phyloP scores from a whole-genome alignment of 2,113 vertebrate species.

The Redunca redunca region DNA sequence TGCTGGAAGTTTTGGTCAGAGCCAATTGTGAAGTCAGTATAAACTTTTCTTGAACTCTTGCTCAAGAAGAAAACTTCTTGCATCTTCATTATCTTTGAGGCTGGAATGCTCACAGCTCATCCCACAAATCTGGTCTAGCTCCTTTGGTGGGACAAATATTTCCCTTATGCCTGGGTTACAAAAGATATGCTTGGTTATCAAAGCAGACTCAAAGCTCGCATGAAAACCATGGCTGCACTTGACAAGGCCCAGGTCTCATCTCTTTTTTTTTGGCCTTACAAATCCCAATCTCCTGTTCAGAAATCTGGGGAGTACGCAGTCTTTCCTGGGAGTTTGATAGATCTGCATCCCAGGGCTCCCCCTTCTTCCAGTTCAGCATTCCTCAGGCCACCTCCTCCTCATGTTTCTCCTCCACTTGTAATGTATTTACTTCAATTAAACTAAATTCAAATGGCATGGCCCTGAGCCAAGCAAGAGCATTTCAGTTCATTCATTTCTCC shows the following conservation, averaged over 20 bases:
- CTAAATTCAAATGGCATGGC: slow-evolving; percentile 9
- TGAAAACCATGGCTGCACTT: neutral
- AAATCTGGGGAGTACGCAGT: slow-evolving; percentile 19
- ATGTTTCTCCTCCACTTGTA: neutral
- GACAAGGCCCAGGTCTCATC: slow-evolving; percentile 17
- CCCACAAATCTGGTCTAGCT: slow-evolving; percentile 36
- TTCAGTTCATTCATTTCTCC: slow-evolving; percentile 49
- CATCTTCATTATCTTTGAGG: slow-evolving; percentile 46
- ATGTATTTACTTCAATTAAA: neutral
- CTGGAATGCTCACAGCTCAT: slow-evolving; percentile 30
- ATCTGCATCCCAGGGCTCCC: neutral
- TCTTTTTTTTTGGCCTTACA: neutral
- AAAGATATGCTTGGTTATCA: slow-evolving; percentile 52
- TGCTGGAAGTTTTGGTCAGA: neutral
- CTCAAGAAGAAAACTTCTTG: slow-evolving; percentile 47
- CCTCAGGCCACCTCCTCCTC: neutral
- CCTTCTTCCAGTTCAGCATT: neutral
- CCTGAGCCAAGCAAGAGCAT: slow-evolving; percentile 53
- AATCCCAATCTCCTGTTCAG: slow-evolving; percentile 25
- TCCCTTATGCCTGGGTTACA: slow-evolving; percentile 19
- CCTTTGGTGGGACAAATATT: slow-evolving; percentile 18
- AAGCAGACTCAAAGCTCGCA: slow-evolving; percentile 4
- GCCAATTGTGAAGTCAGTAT: slow-evolving; percentile 45
- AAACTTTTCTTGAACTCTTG: slow-evolving; percentile 65
- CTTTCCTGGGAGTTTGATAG: slow-evolving; percentile 17